These are phyloP conservation scores for Condylura cristata DNA, from an alignment of 2,113 vertebrate genomes.

Conservation along the genomic window DNA sequence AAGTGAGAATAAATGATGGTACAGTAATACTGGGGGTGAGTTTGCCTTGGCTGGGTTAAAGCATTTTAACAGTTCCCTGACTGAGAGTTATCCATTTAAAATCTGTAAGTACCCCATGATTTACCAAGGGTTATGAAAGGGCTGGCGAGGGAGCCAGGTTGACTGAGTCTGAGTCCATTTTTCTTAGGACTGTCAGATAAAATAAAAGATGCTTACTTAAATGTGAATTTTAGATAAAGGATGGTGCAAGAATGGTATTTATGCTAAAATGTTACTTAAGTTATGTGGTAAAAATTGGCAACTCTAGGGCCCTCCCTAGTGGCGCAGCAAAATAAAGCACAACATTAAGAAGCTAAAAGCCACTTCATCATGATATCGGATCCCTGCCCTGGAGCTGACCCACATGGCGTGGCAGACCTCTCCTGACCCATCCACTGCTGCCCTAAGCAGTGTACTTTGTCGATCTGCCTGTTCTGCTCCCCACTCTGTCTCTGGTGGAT, in stretches of 20 bases:
- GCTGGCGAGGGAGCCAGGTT: background rate
- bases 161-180: background rate
- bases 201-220: background rate
- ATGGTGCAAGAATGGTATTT: background rate
- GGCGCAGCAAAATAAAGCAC: too few species aligned
- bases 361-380: too few species aligned
- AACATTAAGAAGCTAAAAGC: too few species aligned
- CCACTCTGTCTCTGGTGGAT: too few species aligned
- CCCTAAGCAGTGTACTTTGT: too few species aligned
- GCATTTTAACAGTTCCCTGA: background rate
- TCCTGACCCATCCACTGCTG: too few species aligned
- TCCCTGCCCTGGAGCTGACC: too few species aligned
- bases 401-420: too few species aligned
- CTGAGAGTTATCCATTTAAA: background rate
- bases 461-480: too few species aligned
- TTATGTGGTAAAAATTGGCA: background rate
- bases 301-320: too few species aligned
- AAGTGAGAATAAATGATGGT: background rate
- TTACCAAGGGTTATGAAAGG: background rate
- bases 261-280: background rate
- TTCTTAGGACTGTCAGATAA: background rate
- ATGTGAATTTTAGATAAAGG: background rate
- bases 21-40: accelerated
- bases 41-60: background rate
- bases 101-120: background rate